Evolutionary conservation across 2,797 vertebrate species (phyloP), one percentile per base, ranked within the genome.

Genomic region (Sphaeramia orbicularis): DNA sequence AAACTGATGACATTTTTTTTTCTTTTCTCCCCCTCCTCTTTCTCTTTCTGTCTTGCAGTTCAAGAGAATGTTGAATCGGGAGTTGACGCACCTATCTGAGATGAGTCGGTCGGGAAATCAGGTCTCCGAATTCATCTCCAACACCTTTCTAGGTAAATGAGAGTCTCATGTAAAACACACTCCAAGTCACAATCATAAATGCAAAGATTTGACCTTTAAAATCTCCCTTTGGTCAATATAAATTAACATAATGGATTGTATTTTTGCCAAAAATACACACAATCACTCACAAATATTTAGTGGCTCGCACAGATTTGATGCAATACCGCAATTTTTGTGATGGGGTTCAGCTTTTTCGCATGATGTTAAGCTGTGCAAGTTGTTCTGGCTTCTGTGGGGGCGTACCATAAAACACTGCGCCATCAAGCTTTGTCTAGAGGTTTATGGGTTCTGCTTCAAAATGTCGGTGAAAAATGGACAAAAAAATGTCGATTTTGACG

Each of bases 21-120:
- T 55, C 63, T 45, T 49, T 35, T 59, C 5, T 11, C 24, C 37
- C 11, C 45, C 1, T 47, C 36, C 37, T 13, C 19, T 36, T 49
- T n/a, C 56, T 67, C 32, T 51, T 51, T 68, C 36, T 82, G 13
- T 68, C 65, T 80, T 60, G 66, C 95, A 99, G 97, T 99, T 99
- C 93, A 99, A 99, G 93, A 97, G 98, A 94, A 99, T 99, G 98
- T 94, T 99, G 94, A 99, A 96, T 92, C 95, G 97, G 90, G 98
- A 99, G 92, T 94, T 99, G 94, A 99, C 97, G 60, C 98, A 99
- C 92, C 96, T 99, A 83, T 99, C 98, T 10, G 98, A 99, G 94
- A 99, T 99, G 97, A 99, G 98, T 93, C 95, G 98, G 65, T 99
- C 98, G 18, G 98, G 98, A 78, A 99, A 99, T 88, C 97, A 99